Conservation (phyloP, 2,797 vertebrate species). For the Spheniscus humboldti region DNA sequence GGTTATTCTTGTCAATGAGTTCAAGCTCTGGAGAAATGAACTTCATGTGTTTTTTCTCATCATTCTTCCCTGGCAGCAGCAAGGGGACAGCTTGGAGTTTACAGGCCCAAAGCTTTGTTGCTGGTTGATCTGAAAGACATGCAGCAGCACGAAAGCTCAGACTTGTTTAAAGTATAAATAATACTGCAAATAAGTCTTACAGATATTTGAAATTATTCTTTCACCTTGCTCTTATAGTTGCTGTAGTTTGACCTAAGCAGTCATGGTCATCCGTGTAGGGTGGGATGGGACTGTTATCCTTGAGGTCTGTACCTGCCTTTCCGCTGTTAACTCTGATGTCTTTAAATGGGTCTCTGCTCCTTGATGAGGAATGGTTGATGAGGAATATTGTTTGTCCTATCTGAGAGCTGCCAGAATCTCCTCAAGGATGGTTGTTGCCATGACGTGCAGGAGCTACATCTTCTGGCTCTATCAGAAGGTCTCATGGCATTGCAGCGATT, state of each 20-base stretch:
- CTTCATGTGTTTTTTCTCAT: neutral
- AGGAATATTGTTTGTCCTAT: neutral
- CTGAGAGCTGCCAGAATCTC: neutral
- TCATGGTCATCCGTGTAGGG: neutral
- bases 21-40: neutral
- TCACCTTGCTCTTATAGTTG: neutral
- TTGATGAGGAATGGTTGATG: neutral
- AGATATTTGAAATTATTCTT: neutral
- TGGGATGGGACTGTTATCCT: neutral
- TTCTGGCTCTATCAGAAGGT: neutral
- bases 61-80: neutral
- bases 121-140: neutral
- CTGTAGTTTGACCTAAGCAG: neutral
- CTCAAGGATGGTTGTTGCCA: neutral
- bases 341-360: neutral
- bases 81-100: neutral
- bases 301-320: neutral
- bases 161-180: neutral
- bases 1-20: neutral
- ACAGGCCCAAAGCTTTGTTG: neutral
- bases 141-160: neutral
- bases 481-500: neutral
- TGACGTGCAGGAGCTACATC: neutral
- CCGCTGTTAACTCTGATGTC: neutral
- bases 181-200: neutral